Base-by-base conservation (phyloP, 2,888 invertebrate species). In the Automeris io region DNA sequence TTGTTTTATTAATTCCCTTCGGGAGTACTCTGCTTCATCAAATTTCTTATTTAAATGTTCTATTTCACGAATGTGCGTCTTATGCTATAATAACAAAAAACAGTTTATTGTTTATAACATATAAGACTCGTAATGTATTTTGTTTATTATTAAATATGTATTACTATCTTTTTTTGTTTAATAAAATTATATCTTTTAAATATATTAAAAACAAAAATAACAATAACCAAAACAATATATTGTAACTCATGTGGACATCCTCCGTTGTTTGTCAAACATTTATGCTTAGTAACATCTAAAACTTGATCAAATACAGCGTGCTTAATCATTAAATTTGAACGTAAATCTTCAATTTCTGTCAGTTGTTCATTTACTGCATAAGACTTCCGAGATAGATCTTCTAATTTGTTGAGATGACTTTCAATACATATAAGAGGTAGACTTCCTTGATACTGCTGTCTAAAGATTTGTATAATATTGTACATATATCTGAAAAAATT, bases 391-490 rank as follows among this genome's bases (percentile, higher is more conserved):
- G 58, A 56, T 21, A 72, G 26, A 37, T 81, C 76, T 65, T 77
- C 71, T 8, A 70, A 43, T 46, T 61, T 69, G 35, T 72, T 71
- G 1, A 77, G 37, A 57, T 76, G 81, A 38, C 69, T 75, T 61
- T 87, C 86, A 9, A 80, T 43, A 1, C 78, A 72, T 19, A 61
- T 53, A 3, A 79, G 41, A 2, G 87, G 87, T 39, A 86, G 24
- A 45, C 71, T 57, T 13, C 86, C 83, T 45, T 82, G 77, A 51
- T 87, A 87, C 49, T 87, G 85, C 39, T 76, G 69, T 35, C 82
- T 63, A 6, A 87, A 49, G 11, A 60, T 55, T 57, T 81, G 74
- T 56, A 86, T 54, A 23, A 81, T 57, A 51, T 81, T 73, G 41
- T 67, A 71, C 51, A 86, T 64, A 39, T 73, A 80, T 46, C 87